Evolutionary conservation across 2,888 invertebrate genomes (phyloP).

Genomic region (Myathropa florea): DNA sequence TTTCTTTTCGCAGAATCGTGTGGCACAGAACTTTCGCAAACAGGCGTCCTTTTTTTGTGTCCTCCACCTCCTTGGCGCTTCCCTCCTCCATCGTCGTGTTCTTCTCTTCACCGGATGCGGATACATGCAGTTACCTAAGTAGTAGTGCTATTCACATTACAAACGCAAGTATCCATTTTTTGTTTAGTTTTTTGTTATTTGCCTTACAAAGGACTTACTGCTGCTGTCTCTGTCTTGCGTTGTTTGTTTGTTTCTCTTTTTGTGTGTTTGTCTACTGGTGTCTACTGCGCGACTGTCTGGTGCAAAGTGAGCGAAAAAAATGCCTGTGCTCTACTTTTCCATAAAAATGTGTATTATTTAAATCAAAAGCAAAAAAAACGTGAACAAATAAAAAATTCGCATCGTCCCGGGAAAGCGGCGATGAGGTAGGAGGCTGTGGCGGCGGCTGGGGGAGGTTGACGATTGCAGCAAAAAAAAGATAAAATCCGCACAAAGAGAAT

Average conservation of each 20-base stretch:
- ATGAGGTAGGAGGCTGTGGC: too few relatives aligned
- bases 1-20: slow-evolving; percentile 53
- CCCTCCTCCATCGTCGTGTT: neutral
- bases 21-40: slow-evolving; percentile 64
- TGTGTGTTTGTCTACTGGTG: slow-evolving; percentile 47
- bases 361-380: slow-evolving; percentile 47
- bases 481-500: slow-evolving; percentile 47
- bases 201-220: slow-evolving; percentile 54
- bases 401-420: slow-evolving; percentile 28
- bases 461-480: slow-evolving; percentile 32
- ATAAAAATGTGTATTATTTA: slow-evolving; percentile 60
- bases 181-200: slow-evolving; percentile 19
- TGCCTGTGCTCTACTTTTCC: slow-evolving; percentile 54
- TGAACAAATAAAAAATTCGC: neutral
- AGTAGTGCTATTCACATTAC: slow-evolving; percentile 57
- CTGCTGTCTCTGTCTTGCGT: slow-evolving; percentile 42
- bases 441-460: slow-evolving; percentile 22
- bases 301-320: slow-evolving; percentile 46
- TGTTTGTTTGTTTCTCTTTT: slow-evolving; percentile 44
- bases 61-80: slow-evolving; percentile 33
- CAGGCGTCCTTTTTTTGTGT: slow-evolving; percentile 64
- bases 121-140: slow-evolving; percentile 64
- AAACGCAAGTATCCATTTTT: slow-evolving; percentile 60
- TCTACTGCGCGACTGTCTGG: slow-evolving; percentile 63
- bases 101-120: slow-evolving; percentile 40